Conservation (phyloP, 2,797 vertebrate genomes). For the Myiotriccus ornatus region DNA sequence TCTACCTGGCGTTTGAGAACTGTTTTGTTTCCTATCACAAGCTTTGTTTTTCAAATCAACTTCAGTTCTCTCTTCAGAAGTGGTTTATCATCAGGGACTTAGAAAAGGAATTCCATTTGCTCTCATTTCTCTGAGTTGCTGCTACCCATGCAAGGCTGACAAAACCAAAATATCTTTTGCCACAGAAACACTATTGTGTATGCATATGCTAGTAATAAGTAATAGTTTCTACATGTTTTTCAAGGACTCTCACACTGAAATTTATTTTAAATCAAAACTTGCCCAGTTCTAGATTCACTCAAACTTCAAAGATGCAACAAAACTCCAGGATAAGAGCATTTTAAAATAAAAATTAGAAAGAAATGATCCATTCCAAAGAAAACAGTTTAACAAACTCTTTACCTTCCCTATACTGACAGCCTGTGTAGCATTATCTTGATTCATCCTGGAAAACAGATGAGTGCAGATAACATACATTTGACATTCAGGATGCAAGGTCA, state of each 20-base stretch:
- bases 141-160: background rate
- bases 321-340: background rate
- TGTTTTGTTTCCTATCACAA: background rate
- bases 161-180: background rate
- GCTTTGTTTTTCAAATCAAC: background rate
- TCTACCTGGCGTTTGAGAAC: background rate
- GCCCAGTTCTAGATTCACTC: background rate
- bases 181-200: background rate
- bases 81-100: background rate
- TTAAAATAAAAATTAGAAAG: background rate
- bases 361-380: background rate
- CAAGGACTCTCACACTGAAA: background rate
- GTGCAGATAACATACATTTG: background rate
- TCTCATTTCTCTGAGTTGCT: background rate
- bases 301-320: background rate
- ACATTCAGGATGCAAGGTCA: slow-evolving; percentile 12
- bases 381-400: background rate
- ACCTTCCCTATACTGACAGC: background rate
- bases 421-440: background rate
- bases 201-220: background rate
- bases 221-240: background rate
- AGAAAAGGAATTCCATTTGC: background rate
- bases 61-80: background rate
- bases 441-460: background rate
- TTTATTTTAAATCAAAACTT: background rate